Percentiles rank a stretch among this genome's conserved stretches.
Evolutionary conservation across 2,888 invertebrate genomes (phyloP).

Genomic region (Drosophila yooni): DNA sequence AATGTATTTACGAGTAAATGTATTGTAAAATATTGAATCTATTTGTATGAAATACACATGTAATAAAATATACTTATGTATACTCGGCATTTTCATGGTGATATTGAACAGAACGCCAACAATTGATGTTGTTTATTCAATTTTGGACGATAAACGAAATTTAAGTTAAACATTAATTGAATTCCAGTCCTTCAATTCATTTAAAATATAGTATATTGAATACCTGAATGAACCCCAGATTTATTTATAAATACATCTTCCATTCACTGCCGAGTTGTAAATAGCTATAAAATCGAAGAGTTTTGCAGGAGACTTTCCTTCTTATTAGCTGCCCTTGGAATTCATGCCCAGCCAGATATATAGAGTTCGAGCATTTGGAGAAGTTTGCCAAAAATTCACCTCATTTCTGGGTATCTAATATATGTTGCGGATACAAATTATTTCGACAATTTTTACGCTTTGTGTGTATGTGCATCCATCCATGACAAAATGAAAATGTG

Average conservation of each 20-base stretch:
- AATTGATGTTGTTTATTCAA: neutral
- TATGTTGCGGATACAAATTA: neutral
- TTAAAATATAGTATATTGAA: neutral
- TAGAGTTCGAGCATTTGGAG: neutral
- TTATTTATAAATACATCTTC: neutral
- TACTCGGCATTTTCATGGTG: constrained; percentile 52
- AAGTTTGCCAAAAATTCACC: neutral
- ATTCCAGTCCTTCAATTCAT: neutral
- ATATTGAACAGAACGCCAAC: constrained; percentile 37
- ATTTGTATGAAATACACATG: constrained; percentile 80
- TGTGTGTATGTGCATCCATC: neutral
- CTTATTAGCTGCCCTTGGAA: neutral
- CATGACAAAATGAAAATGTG: neutral
- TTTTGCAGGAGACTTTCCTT: neutral
- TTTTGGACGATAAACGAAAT: neutral
- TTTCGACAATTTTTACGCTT: too few species aligned
- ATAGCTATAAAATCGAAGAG: neutral
- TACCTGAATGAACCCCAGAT: neutral
- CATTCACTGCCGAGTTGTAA: neutral
- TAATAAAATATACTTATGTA: constrained; percentile 57
- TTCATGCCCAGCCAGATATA: neutral
- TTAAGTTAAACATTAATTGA: neutral
- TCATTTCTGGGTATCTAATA: neutral
- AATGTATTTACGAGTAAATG: constrained; percentile 65
- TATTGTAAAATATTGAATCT: constrained; percentile 80